Base-by-base conservation (phyloP, 2,797 vertebrate genomes). In the Calcarius lapponicus region DNA sequence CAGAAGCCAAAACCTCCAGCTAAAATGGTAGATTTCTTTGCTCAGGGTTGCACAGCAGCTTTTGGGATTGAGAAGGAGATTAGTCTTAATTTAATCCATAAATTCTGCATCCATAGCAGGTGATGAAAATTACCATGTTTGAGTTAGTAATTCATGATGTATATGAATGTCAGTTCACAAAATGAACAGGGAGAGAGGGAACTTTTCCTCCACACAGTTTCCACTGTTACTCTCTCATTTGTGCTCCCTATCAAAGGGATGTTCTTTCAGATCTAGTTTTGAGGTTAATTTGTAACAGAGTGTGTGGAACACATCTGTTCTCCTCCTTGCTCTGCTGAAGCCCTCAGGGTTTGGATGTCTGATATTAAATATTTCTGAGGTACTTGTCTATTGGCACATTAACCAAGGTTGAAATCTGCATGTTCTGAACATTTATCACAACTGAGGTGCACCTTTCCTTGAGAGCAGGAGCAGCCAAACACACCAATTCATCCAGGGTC, bases 1-100 rank as follows among this genome's bases (percentile, higher is more conserved):
- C 99, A 99, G 97, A 99, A 99, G 92, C 99, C 99, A 6, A 99
- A 99, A 97, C 99, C 99, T 47, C 97, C 98, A 0, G 97, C 99
- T 65, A 99, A 99, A 95, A 98, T 98, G 85, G 99, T 99, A 97
- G 98, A 98, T 98, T 92, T 79, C 34, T 73, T 88, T 67, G 38
- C 32, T 18, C 17, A 36, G 38, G 58, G 57, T 51, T 80, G 36
- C 26, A 50, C 17, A 21, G 29, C 24, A 73, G 36, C 34, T 74
- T 93, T 81, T 29, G 32, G 43, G 78, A 40, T 61, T 61, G 78
- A 66, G 66, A 60, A 48, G 42, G 42, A 36, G 22, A 22, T 43
- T 0, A 2, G 58, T 19, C 7, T 57, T 92, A 45, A 66, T 57
- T 57, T 75, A 22, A 38, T 50, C n/a, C 50, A 9, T 79, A 43